Conservation (phyloP, 2,113 vertebrate species). For the Python bivittatus region DNA sequence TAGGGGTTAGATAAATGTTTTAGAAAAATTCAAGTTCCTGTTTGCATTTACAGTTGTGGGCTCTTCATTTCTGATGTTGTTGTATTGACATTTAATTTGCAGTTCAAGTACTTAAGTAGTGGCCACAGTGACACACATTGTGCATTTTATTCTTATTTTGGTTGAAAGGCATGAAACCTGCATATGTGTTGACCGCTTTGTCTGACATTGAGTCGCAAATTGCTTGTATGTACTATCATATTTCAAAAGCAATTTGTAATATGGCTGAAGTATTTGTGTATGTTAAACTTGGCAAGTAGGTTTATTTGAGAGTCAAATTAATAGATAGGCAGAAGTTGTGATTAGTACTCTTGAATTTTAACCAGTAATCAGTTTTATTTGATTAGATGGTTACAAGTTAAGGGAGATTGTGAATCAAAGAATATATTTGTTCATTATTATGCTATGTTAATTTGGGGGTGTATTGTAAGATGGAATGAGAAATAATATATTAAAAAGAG, state of each 20-base stretch:
- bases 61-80: background rate
- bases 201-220: background rate
- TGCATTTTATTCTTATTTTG: background rate
- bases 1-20: slow-evolving; percentile 4
- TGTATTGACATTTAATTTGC: background rate
- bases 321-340: background rate
- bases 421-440: background rate
- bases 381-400: background rate
- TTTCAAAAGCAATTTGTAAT: background rate
- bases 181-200: background rate
- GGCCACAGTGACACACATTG: background rate
- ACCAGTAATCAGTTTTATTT: background rate
- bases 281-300: background rate
- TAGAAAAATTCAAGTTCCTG: background rate
- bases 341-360: background rate
- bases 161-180: background rate
- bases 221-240: background rate
- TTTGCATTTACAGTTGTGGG: slow-evolving; percentile 14
- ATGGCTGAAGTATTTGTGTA: background rate
- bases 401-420: background rate
- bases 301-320: background rate
- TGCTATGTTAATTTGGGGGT: background rate
- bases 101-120: background rate
- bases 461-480: too few relatives aligned
- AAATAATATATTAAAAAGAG: background rate